A percentile compares a stretch with the other conserved stretches of the same genome.
These are phyloP conservation scores for Chaenogobius annularis DNA, from an alignment of 2,113 vertebrate genomes.

Conservation along the genomic window DNA sequence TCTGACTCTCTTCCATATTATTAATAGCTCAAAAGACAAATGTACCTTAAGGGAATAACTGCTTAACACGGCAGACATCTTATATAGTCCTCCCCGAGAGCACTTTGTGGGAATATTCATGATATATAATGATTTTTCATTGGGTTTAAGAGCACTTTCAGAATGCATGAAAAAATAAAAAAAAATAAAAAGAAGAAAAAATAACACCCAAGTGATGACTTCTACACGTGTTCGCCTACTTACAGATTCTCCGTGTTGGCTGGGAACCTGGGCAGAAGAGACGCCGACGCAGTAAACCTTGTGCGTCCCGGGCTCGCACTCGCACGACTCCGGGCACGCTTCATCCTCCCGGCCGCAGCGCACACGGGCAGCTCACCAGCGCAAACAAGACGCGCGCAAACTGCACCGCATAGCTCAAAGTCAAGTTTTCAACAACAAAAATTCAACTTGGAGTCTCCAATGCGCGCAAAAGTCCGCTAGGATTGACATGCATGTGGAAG, in stretches of 20 bases:
- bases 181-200: too few relatives aligned
- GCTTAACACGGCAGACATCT: slow-evolving; percentile 43
- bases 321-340: slow-evolving; percentile 79
- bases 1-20: slow-evolving; percentile 20
- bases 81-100: slow-evolving; percentile 32
- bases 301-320: slow-evolving; percentile 83
- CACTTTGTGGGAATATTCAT: slow-evolving; percentile 54
- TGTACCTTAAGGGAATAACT: slow-evolving; percentile 28
- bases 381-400: slow-evolving; percentile 53
- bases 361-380: slow-evolving; percentile 42
- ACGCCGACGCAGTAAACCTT: slow-evolving; percentile 86
- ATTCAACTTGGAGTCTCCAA: neutral
- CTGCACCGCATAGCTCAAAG: slow-evolving; percentile 57
- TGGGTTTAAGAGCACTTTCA: slow-evolving; percentile 46
- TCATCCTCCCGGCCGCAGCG: slow-evolving; percentile 27
- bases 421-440: too few relatives aligned
- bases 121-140: slow-evolving; percentile 53
- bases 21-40: slow-evolving; percentile 13
- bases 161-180: slow-evolving; percentile 31
- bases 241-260: slow-evolving; percentile 86
- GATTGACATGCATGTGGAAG: slow-evolving; percentile 3
- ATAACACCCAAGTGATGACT: too few relatives aligned
- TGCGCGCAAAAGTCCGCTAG: neutral
- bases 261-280: slow-evolving; percentile 83
- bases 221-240: slow-evolving; percentile 78